Base-by-base conservation (phyloP, 2,888 invertebrate species). In the Xanthia icteritia region DNA sequence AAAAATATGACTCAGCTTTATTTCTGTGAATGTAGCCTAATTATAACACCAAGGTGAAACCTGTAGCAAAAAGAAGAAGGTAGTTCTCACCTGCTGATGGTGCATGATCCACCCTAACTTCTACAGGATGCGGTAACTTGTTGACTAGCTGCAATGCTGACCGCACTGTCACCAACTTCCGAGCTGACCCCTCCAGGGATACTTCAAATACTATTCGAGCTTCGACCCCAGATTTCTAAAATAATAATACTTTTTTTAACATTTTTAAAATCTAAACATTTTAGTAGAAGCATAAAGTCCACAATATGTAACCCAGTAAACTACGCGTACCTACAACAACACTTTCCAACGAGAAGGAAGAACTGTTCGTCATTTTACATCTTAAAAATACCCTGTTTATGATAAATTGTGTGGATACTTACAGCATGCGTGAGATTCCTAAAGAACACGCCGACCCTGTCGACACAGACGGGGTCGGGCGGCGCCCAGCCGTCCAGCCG, bases 361-460 rank as follows among this genome's bases (percentile, higher is more conserved):
- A 60, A 31, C 6, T 60, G 27, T 17, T 6, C 9, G 8, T 60
- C 17, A 31, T 15, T 60, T 60, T 60, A 1, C 27, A 58, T 58
- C 27, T 27, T 13, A 15, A 58, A n/a, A 15, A 15, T n/a, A 5
- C 0, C 13, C n/a, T 27, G 56, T 27, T 58, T 27, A 58, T 8
- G 58, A 27, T 58, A 8, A 31, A 31, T 20, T 1, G 31, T 31
- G 31, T 31, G 58, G 6, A 9, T 20, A 80, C 77, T 77, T 58
- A 95, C 96, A 84, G 89, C 82, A 56, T 96, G 95, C 75, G 94
- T 93, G 79, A 96, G 88, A 9, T 92, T 97, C n/a, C 99, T 96
- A 93, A 99, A 99, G 96, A 98, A 99, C 64, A 98, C 97, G 4
- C 99, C 99, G 39, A 99, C 99, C 93, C 98, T 98, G 95, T 99